Evolutionary conservation across 2,113 vertebrate genomes (phyloP), one percentile per base, ranked within the genome.

Genomic region (Rostratula benghalensis): DNA sequence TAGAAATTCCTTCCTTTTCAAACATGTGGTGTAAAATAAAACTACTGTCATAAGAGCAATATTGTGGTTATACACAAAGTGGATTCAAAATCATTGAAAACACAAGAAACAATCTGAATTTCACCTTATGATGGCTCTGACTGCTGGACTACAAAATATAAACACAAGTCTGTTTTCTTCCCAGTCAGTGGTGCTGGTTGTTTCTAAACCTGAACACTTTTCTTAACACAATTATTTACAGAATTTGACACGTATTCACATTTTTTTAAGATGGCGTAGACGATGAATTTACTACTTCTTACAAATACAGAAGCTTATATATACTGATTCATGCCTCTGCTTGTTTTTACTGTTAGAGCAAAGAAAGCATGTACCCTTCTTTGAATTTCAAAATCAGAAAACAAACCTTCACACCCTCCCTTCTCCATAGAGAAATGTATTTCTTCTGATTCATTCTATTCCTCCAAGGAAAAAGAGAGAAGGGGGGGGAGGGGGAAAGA

Each of bases 381-480:
- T 81, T 63, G n/a, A n/a, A 68, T 76, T 88, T 83, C 41, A 85
- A 71, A 76, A 90, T 67, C 64, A 54, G 41, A 79, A 94, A 59
- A 65, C 17, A 86, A 54, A 77, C 9, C 14, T 76, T 65, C 31
- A 48, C 10, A 30, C 13, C 10, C 45, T 91, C 20, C 37, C 23
- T 22, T 51, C 37, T 70, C 24, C 51, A 65, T 3, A 70, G 17
- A 81, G 24, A 61, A 91, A 59, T 8, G 8, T 46, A 13, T 39
- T 31, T 73, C 33, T 77, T 86, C 16, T 54, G 21, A 79, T 75
- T 71, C 43, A 37, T 74, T 63, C 46, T 68, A 1, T 37, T 81
- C 15, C 54, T 87, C n/a, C 41, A 39, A 54, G n/a, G 5, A 63
- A 76, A 88, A 82, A 59, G 6, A n/a, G n/a, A n/a, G 8, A 28